A percentile compares a stretch with the other conserved stretches of the same genome.
Conservation (phyloP, 2,797 vertebrate species). For the Rachycentron canadum region DNA sequence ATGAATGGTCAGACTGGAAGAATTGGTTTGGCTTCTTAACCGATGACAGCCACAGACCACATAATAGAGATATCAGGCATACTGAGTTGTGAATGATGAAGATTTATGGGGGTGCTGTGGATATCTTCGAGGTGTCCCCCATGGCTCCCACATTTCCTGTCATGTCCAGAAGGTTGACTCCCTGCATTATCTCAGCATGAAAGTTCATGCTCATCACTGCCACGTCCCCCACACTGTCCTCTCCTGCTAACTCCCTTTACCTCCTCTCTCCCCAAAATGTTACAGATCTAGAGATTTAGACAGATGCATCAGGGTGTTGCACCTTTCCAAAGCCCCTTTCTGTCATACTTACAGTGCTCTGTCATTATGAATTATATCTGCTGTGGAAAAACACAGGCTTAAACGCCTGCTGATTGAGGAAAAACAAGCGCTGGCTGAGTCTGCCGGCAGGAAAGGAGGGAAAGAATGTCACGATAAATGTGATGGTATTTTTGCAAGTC, state of each 20-base stretch:
- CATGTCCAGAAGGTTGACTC: conserved; percentile 62
- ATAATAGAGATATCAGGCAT: conserved; percentile 71
- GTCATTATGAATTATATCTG: conserved; percentile 64
- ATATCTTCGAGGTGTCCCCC: conserved; percentile 57
- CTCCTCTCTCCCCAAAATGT: conserved; percentile 29
- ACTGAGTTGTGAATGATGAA: conserved; percentile 66
- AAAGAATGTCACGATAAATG: conserved; percentile 14
- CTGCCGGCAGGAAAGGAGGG: background rate
- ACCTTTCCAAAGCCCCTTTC: conserved; percentile 56
- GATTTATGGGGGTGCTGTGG: conserved; percentile 63
- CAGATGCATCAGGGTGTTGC: conserved; percentile 53
- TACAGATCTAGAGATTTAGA: conserved; percentile 59
- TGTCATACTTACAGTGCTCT: conserved; percentile 47
- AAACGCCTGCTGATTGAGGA: conserved; percentile 47
- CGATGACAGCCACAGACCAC: conserved; percentile 46
- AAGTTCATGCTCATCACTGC: conserved; percentile 65
- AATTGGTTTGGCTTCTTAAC: conserved; percentile 55
- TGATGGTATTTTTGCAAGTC: conserved; percentile 22
- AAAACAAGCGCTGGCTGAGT: conserved; percentile 41
- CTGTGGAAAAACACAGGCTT: conserved; percentile 55
- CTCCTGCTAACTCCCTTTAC: conserved; percentile 43
- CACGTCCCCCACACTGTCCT: conserved; percentile 49
- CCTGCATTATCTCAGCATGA: conserved; percentile 60
- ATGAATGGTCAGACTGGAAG: conserved; percentile 46
- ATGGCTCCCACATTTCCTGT: conserved; percentile 57